A percentile compares a stretch with the other conserved stretches of the same genome.
Conservation (phyloP, 2,797 vertebrate genomes). For the Synaphobranchus kaupii region DNA sequence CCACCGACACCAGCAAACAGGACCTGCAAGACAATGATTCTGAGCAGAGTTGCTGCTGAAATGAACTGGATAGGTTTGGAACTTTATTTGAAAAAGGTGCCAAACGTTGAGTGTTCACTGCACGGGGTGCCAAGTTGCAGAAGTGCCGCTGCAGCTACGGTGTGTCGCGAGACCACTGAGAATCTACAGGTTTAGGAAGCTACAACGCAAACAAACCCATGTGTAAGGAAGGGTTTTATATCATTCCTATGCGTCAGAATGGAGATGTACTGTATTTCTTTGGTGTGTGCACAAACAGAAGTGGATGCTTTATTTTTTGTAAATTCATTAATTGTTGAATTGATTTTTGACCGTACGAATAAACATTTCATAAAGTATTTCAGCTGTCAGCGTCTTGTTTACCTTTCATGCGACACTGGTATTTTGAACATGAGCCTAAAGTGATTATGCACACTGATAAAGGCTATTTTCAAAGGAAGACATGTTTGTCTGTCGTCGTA, state of each 20-base stretch:
- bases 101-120: background rate
- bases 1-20: background rate
- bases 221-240: background rate
- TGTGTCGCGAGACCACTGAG: background rate
- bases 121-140: background rate
- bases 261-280: background rate
- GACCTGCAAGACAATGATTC: background rate
- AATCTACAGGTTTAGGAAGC: background rate
- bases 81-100: background rate
- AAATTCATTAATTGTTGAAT: background rate
- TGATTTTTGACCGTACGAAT: background rate
- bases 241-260: background rate
- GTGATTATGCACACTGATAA: background rate
- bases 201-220: background rate
- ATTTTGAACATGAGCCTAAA: background rate
- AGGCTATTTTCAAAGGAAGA: background rate
- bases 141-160: background rate
- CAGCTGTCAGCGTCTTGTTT: background rate
- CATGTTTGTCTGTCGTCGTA: background rate
- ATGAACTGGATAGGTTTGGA: background rate
- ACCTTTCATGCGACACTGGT: background rate
- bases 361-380: background rate
- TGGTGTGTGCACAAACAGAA: background rate
- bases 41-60: background rate
- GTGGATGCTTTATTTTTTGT: background rate